phyloP scores from a whole-genome alignment of 2,113 vertebrate genomes.

The Megaptera novaeangliae region DNA sequence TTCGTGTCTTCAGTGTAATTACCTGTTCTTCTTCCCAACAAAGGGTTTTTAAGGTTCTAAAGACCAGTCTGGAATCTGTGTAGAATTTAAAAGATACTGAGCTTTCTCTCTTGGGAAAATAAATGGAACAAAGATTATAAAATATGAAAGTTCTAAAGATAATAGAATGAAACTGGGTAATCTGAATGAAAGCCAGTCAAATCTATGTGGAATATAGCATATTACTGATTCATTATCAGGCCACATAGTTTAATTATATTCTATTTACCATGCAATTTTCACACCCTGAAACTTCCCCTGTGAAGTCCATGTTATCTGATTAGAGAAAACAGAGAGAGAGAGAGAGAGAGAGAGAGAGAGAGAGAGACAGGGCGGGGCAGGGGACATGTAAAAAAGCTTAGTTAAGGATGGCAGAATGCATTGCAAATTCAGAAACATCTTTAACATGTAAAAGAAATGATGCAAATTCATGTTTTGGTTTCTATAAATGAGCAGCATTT shows the following conservation, averaged over 20 bases:
- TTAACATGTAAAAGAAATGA: background rate
- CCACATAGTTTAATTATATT: conserved; percentile 34
- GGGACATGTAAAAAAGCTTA: background rate
- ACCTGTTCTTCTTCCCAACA: background rate
- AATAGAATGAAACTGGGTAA: conserved; percentile 12
- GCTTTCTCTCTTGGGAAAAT: background rate
- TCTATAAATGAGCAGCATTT: background rate
- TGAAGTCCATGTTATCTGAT: conserved; percentile 15
- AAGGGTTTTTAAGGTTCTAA: background rate
- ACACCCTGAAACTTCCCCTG: background rate
- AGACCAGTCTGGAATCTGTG: background rate
- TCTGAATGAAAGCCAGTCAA: conserved; percentile 14
- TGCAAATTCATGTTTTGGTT: background rate
- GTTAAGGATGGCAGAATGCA: background rate
- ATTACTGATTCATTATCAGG: conserved; percentile 23
- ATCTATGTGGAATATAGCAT: background rate
- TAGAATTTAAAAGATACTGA: background rate
- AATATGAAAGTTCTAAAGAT: conserved; percentile 44
- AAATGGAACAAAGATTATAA: conserved; percentile 26
- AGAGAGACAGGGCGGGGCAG: background rate
- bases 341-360: too few relatives aligned
- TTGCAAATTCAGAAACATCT: conserved; percentile 20
- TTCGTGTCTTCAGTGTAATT: background rate
- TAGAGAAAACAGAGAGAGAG: background rate
- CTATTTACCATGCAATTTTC: background rate